Evolutionary conservation across 2,113 vertebrate genomes (phyloP).

Genomic region (Melanocharis versteri): DNA sequence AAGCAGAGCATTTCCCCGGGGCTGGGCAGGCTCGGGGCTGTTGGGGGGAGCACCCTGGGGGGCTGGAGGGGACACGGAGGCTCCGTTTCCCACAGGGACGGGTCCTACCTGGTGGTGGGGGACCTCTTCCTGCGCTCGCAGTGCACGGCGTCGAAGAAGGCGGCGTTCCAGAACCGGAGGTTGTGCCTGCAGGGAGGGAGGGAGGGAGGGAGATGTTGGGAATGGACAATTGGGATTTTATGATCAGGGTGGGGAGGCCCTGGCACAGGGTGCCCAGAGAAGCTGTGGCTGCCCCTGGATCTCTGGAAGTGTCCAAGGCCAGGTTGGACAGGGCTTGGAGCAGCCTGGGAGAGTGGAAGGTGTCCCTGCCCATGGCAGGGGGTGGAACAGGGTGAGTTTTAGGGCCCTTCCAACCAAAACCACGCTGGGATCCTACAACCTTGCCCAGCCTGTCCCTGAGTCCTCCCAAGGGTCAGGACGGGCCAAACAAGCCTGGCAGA

Average conservation of each 20-base stretch:
- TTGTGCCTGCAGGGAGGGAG: conserved; percentile 82
- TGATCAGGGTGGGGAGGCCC: background rate
- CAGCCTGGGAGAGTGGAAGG: accelerated
- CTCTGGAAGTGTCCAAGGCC: background rate
- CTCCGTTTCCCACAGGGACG: background rate
- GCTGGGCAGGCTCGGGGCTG: accelerated
- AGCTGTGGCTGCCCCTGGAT: background rate
- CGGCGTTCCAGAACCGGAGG: conserved; percentile 93
- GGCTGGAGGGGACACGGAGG: accelerated
- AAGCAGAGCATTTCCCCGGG: accelerated
- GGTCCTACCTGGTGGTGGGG: conserved; percentile 90
- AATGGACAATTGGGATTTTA: accelerated
- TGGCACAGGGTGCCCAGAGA: background rate
- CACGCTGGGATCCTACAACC: background rate
- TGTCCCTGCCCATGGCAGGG: background rate
- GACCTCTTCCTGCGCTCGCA: conserved; percentile 95
- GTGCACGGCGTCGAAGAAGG: conserved; percentile 95
- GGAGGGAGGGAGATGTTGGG: background rate
- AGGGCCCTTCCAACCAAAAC: background rate
- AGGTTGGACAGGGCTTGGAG: accelerated
- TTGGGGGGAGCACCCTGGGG: accelerated
- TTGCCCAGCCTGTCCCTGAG: accelerated
- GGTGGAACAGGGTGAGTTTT: background rate
- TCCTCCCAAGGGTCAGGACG: background rate
- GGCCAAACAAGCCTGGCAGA: background rate